Conservation (phyloP, 2,113 vertebrate species). For the Triplophysa siluroides region DNA sequence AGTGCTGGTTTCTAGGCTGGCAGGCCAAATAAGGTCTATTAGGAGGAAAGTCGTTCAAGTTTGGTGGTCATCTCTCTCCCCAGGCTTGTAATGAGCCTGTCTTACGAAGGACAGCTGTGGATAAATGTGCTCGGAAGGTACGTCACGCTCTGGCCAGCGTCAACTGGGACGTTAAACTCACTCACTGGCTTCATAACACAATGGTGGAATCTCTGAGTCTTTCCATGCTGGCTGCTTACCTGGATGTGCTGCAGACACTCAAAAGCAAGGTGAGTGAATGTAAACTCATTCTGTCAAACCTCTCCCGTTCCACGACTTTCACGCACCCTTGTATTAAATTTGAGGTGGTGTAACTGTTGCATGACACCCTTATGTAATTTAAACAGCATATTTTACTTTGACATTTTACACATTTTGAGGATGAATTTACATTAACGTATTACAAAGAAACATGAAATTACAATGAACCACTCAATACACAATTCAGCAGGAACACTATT, state of each 20-base stretch:
- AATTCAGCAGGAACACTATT: no score
- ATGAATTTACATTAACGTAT: no score
- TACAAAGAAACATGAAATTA: no score
- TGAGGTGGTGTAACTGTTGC: no score
- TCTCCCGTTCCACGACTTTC: neutral
- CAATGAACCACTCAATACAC: no score
- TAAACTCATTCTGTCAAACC: neutral
- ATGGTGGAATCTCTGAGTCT: slow-evolving; percentile 93
- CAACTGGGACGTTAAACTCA: slow-evolving; percentile 93
- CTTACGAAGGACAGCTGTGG: slow-evolving; percentile 89
- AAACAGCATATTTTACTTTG: no score
- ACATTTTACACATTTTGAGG: no score
- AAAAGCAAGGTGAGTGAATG: slow-evolving; percentile 87
- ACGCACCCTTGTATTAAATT: no score
- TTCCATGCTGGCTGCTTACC: slow-evolving; percentile 91
- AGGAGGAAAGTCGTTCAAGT: no score
- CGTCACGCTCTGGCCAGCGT: slow-evolving; percentile 91
- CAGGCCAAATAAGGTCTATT: no score
- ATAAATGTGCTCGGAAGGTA: slow-evolving; percentile 93
- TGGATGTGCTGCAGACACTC: slow-evolving; percentile 95
- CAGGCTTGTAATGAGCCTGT: slow-evolving; percentile 93
- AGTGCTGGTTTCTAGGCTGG: no score
- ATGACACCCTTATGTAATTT: no score
- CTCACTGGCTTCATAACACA: slow-evolving; percentile 93
- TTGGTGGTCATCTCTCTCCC: neutral